A percentile compares a stretch with the other conserved stretches of the same genome.
phyloP scores from a whole-genome alignment of 2,113 vertebrate species.

The Hemicordylus capensis region DNA sequence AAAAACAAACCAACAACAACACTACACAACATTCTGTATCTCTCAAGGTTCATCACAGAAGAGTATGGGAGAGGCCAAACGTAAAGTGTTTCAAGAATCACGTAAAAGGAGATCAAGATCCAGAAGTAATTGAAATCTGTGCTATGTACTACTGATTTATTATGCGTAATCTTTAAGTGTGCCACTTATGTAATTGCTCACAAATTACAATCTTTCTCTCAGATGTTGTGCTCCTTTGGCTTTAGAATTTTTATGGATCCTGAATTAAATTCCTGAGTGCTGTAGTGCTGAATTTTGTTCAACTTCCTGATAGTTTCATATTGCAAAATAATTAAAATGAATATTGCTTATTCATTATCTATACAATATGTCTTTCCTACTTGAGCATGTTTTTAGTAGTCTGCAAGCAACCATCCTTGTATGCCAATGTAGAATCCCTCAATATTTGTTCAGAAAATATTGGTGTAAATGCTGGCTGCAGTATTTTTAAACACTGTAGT shows the following conservation, averaged over 20 bases:
- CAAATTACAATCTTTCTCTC: constrained; percentile 46
- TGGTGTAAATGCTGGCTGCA: constrained; percentile 39
- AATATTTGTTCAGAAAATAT: constrained; percentile 21
- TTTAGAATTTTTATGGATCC: constrained; percentile 54
- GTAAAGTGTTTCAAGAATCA: constrained; percentile 70
- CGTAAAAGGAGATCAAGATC: constrained; percentile 73
- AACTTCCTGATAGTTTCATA: constrained; percentile 53
- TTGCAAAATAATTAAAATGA: constrained; percentile 51
- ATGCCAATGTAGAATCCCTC: background rate
- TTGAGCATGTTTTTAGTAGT: constrained; percentile 59
- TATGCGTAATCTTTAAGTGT: constrained; percentile 54
- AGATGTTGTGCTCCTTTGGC: constrained; percentile 53
- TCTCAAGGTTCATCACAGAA: constrained; percentile 71
- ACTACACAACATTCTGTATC: constrained; percentile 60
- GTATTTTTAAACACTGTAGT: constrained; percentile 7
- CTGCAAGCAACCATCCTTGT: constrained; percentile 27
- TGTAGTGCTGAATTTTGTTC: constrained; percentile 61
- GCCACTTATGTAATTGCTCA: constrained; percentile 52
- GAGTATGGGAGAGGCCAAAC: constrained; percentile 70
- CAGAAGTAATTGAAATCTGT: constrained; percentile 74
- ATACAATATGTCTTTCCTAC: constrained; percentile 68
- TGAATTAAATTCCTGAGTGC: constrained; percentile 50
- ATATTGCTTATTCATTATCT: background rate
- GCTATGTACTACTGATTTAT: constrained; percentile 58
- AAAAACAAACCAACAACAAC: constrained; percentile 50